phyloP scores from a whole-genome alignment of 2,797 vertebrate species.

The Leptodactylus fallax region DNA sequence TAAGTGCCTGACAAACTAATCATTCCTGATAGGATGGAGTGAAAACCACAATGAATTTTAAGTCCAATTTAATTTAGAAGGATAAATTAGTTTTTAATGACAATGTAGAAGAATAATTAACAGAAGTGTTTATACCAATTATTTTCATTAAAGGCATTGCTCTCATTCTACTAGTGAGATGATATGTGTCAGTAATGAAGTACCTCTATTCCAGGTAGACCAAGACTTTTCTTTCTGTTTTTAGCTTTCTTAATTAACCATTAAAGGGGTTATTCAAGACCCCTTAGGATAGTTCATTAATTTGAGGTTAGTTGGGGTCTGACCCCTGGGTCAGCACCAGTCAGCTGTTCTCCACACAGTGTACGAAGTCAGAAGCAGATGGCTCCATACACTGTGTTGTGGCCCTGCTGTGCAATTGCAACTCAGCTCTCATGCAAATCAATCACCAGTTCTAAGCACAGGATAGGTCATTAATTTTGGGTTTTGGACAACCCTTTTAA shows the following conservation, averaged over 20 bases:
- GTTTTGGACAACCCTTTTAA: too few species aligned
- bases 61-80: neutral
- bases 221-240: neutral
- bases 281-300: too few species aligned
- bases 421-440: too few species aligned
- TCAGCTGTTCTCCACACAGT: too few species aligned
- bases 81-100: constrained; percentile 5
- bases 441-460: too few species aligned
- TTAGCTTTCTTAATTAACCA: constrained; percentile 6
- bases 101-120: neutral
- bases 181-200: neutral
- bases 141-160: constrained; percentile 16
- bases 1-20: constrained; percentile 1
- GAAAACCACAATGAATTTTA: constrained; percentile 10
- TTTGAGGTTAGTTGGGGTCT: too few species aligned
- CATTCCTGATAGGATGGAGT: neutral
- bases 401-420: too few species aligned
- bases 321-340: too few species aligned
- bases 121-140: constrained; percentile 22
- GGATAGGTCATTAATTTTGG: too few species aligned
- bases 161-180: neutral
- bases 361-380: too few species aligned
- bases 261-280: too few species aligned
- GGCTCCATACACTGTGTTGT: too few species aligned
- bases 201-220: neutral